phyloP scores from a whole-genome alignment of 2,888 invertebrate genomes.

The Thecocarcelia acutangulata region DNA sequence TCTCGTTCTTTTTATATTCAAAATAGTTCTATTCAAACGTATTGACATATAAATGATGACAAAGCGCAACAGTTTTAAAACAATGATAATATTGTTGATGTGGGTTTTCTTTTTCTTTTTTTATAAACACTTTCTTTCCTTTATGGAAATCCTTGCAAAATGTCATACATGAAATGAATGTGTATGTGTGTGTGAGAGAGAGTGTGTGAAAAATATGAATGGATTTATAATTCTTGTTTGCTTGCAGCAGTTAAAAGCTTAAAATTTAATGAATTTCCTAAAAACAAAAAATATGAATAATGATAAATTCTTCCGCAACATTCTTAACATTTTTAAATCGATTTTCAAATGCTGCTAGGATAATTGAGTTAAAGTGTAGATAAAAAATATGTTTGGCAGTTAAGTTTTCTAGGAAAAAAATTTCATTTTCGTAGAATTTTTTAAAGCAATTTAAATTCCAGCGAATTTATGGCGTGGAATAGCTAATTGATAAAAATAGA shows the following conservation, averaged over 20 bases:
- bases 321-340: not conserved
- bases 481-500: too few species aligned
- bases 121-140: slow-evolving; percentile 8
- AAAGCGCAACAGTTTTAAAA: slow-evolving; percentile 46
- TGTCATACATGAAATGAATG: slow-evolving; percentile 14
- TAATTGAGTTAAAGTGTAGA: too few species aligned
- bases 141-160: slow-evolving; percentile 41
- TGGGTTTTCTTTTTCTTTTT: slow-evolving; percentile 1
- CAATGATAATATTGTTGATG: slow-evolving; percentile 26
- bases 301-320: slow-evolving; percentile 1
- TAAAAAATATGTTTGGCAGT: too few species aligned
- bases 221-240: not conserved
- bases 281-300: slow-evolving; percentile 10
- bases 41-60: slow-evolving; percentile 16
- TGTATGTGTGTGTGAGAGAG: too few species aligned
- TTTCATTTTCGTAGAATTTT: too few species aligned
- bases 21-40: slow-evolving; percentile 2
- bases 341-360: not conserved
- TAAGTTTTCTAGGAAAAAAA: too few species aligned
- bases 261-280: not conserved
- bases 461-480: too few species aligned
- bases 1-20: not conserved
- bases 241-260: slow-evolving; percentile 10
- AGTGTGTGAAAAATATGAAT: not conserved
- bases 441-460: too few species aligned